Evolutionary conservation across 2,113 vertebrate genomes (phyloP), one percentile per base, ranked within the genome.

Genomic region (Saguinus imperator): DNA sequence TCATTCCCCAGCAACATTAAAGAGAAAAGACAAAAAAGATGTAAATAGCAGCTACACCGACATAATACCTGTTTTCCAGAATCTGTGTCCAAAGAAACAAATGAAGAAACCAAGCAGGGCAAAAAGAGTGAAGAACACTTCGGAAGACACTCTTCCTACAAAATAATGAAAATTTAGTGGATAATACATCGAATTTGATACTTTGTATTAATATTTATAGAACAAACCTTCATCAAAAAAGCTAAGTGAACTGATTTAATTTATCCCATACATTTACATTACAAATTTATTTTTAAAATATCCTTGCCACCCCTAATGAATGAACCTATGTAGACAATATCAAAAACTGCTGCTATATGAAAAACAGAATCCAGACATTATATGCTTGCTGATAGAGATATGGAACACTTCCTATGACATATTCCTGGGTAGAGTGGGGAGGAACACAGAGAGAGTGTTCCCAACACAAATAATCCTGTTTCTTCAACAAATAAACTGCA

Each of bases 51-150:
- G 48, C 40, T 58, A 21, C 5, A 52, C 23, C 8, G 40, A 81
- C 12, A 2, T 6, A 58, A 35, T 98, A 99, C 99, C 99, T 98
- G 99, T 99, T 98, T 99, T 99, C 98, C 99, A 99, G 98, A 99
- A 99, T 70, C 99, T 98, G 96, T 99, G 99, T 21, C 99, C 99
- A 70, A 99, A 98, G 98, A 99, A 99, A 97, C 99, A 99, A 90
- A 99, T 94, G 50, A 99, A 99, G 87, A 99, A 98, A 8, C 99
- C 99, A 17, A 99, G 99, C 94, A 99, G 27, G 75, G 99, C 99
- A 77, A 98, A 81, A 79, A 98, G 82, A 76, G 99, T 99, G 97
- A 99, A 99, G 96, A 99, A 99, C 6, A 99, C 73, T 98, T 99
- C 99, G 35, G 99, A 99, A 9, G 99, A 99, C 3, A 98, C 93